A percentile compares a stretch with the other conserved stretches of the same genome.
phyloP scores from a whole-genome alignment of 2,797 vertebrate genomes.

The Mus minutoides region DNA sequence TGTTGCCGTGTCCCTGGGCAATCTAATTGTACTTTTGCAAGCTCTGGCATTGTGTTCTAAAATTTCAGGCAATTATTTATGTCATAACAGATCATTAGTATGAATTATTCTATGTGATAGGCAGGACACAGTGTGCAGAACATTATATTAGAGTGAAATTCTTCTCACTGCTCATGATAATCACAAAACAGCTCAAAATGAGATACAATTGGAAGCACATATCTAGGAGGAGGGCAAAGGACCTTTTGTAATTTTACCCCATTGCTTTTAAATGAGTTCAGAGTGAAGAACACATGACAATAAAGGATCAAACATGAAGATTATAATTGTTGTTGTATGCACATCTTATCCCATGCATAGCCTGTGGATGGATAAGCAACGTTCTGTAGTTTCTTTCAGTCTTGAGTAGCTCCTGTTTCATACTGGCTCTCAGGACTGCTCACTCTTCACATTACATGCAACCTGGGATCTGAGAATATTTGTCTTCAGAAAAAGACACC shows the following conservation, averaged over 20 bases:
- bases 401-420: neutral
- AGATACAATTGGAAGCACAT: constrained; percentile 5
- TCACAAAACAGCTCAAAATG: constrained; percentile 49
- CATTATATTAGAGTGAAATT: constrained; percentile 33
- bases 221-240: constrained; percentile 24
- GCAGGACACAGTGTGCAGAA: constrained; percentile 64
- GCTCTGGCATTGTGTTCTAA: constrained; percentile 40
- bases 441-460: neutral
- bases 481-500: neutral
- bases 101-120: constrained; percentile 23
- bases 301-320: neutral
- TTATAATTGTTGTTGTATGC: neutral
- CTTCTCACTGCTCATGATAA: neutral
- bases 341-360: constrained; percentile 26
- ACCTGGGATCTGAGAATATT: neutral
- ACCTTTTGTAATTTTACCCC: neutral
- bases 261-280: constrained; percentile 45
- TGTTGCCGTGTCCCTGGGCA: constrained; percentile 32
- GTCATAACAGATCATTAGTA: constrained; percentile 57
- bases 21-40: constrained; percentile 61
- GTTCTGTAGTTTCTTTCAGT: neutral
- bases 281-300: constrained; percentile 48
- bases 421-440: neutral
- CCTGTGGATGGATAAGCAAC: neutral
- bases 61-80: constrained; percentile 72